These are phyloP conservation scores for Percopsis omiscomaycus DNA, from an alignment of 2,797 vertebrate genomes.

Conservation along the genomic window DNA sequence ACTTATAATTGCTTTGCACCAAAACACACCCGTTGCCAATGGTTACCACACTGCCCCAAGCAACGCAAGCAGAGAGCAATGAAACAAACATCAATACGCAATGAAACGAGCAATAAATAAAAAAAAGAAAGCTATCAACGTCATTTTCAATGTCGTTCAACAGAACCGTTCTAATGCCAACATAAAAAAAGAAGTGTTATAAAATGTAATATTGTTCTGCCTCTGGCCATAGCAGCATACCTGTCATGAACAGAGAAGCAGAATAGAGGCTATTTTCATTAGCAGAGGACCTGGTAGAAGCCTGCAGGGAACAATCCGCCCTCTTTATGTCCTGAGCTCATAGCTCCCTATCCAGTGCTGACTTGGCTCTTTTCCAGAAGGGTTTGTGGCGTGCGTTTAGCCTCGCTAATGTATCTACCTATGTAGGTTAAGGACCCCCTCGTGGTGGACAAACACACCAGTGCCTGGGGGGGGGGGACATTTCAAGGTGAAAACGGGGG, in stretches of 20 bases:
- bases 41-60: background rate
- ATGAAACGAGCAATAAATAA: conserved; percentile 4
- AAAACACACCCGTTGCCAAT: conserved; percentile 1
- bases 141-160: conserved; percentile 5
- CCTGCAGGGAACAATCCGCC: conserved; percentile 50
- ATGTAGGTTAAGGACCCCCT: conserved; percentile 80
- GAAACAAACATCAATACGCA: conserved; percentile 1
- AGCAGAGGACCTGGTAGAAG: conserved; percentile 45
- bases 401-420: conserved; percentile 74
- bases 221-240: conserved; percentile 32
- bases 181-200: background rate
- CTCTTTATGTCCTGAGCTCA: conserved; percentile 50
- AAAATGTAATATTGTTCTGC: conserved; percentile 20
- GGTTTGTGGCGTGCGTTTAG: conserved; percentile 61
- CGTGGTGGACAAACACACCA: too few relatives aligned
- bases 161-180: conserved; percentile 9
- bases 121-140: conserved; percentile 3
- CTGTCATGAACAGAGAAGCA: conserved; percentile 37
- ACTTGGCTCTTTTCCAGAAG: conserved; percentile 68
- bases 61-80: background rate
- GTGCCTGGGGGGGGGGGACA: too few relatives aligned
- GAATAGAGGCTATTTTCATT: conserved; percentile 56
- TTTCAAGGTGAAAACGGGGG: too few relatives aligned
- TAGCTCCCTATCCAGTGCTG: conserved; percentile 61
- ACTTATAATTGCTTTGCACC: background rate